Base-by-base conservation (phyloP, 2,888 invertebrate genomes). In the Diaprepes abbreviatus region DNA sequence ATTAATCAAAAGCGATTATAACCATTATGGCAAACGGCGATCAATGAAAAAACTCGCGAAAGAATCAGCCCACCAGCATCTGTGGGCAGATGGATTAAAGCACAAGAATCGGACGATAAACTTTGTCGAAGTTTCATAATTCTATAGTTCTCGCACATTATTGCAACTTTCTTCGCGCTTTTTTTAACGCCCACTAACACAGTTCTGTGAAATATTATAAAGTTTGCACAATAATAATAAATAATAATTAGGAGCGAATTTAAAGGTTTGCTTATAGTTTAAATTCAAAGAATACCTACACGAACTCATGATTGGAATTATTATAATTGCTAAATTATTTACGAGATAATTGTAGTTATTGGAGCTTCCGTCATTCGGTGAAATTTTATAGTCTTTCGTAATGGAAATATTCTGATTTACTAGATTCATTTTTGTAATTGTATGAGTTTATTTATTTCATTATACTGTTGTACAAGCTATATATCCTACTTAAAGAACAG, bases 91-190 rank as follows among this genome's bases (percentile, higher is more conserved):
- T 58, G 62, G 58, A 58, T 54, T 69, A 59, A 43, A 43, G 43
- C 19, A 16, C 17, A 19, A 43, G 17, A 43, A 17, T 43, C 17
- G 17, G 76, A 77, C 75, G 63, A 75, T 74, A 74, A 74, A 78
- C 75, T 77, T 74, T 74, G 74, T 76, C 76, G 77, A 73, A 75
- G 77, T 78, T 80, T 79, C 78, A 77, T 79, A 79, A 79, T 78
- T 80, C 78, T 77, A 77, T 78, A 78, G 78, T 79, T 78, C 78
- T 79, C 76, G 77, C 74, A 78, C 14, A 50, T 79, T 79, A 78
- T 79, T 79, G 77, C 74, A 77, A 78, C 79, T 80, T 80, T 80
- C 79, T 79, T 79, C 77, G 72, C 54, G 33, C 69, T 73, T 63
- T 76, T 78, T 76, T 78, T 74, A 63, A 71, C 78, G 74, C 79